These are phyloP conservation scores for Argyrosomus japonicus DNA, from an alignment of 2,113 vertebrate genomes.

Conservation along the genomic window DNA sequence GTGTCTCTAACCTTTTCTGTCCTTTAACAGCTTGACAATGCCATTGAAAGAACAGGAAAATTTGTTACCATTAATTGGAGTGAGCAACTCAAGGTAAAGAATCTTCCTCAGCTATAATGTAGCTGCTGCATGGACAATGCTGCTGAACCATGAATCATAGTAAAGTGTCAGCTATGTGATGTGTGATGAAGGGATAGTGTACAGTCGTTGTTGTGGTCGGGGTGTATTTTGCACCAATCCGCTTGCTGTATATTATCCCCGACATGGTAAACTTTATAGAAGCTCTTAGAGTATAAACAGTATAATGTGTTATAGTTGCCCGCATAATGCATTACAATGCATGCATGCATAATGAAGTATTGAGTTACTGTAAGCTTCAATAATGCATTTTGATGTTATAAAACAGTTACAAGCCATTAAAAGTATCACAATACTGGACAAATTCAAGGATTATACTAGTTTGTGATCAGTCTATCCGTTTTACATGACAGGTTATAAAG, in stretches of 20 bases:
- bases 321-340: background rate
- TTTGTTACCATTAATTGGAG: conserved; percentile 86
- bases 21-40: conserved; percentile 83
- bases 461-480: background rate
- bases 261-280: background rate
- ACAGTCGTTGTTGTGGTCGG: no score
- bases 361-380: conserved; percentile 1
- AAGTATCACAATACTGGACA: background rate
- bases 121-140: background rate
- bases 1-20: conserved; percentile 4
- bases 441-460: background rate
- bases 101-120: background rate
- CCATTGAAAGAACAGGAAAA: conserved; percentile 86
- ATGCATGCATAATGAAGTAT: background rate
- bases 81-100: conserved; percentile 88
- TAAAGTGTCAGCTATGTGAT: background rate
- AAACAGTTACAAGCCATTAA: no score
- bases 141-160: background rate
- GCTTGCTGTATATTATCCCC: no score
- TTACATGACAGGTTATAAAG: conserved; percentile 20
- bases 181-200: background rate
- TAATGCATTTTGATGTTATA: conserved; percentile 1
- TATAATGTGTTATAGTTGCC: background rate
- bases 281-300: background rate
- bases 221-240: no score